Conservation (phyloP, 2,797 vertebrate species). For the Masticophis lateralis region DNA sequence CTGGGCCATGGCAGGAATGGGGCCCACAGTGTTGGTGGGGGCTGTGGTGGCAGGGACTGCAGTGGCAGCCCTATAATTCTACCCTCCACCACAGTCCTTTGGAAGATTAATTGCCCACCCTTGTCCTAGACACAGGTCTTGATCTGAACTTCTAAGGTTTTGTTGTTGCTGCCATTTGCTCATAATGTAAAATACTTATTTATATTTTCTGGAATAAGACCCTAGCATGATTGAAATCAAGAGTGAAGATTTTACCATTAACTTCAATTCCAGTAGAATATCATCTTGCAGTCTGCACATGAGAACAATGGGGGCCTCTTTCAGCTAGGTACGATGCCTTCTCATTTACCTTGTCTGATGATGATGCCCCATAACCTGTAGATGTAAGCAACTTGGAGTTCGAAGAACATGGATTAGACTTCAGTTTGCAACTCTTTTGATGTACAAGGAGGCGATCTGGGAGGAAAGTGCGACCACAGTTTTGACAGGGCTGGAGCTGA, state of each 20-base stretch:
- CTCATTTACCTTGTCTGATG: constrained; percentile 63
- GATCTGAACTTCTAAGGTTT: constrained; percentile 1
- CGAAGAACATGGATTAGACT: not conserved
- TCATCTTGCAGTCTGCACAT: not conserved
- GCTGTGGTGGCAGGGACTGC: not conserved
- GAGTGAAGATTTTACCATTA: not conserved
- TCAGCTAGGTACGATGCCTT: not conserved
- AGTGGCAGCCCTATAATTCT: not conserved
- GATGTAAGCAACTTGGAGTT: not conserved
- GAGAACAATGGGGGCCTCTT: not conserved
- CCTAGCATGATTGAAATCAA: not conserved
- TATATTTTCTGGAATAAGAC: not conserved
- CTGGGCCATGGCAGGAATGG: not conserved
- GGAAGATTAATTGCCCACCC: not conserved
- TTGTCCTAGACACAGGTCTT: not conserved
- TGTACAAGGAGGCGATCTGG: constrained; percentile 70
- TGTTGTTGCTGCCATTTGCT: not conserved
- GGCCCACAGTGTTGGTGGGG: not conserved
- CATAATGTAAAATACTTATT: not conserved
- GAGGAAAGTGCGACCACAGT: constrained; percentile 68
- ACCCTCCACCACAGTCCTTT: not conserved
- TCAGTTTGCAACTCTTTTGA: constrained; percentile 64
- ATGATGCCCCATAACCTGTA: not conserved
- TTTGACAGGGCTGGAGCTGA: constrained; percentile 67
- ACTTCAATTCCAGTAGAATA: not conserved